Evolutionary conservation across 1,140 invertebrate species (phyloP).

Genomic region (Heliconius nattereri): DNA sequence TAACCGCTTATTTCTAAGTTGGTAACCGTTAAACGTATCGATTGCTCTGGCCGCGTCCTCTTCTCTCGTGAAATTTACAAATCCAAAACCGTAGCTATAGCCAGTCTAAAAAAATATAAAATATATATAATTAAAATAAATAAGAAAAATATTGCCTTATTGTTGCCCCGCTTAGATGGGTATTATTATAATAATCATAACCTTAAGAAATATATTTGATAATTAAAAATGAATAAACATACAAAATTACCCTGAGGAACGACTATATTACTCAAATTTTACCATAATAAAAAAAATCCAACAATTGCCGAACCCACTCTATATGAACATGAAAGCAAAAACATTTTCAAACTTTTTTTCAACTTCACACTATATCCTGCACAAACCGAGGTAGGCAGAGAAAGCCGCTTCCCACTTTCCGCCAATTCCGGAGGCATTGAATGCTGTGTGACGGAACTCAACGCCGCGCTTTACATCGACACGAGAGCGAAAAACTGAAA

Average conservation of each 20-base stretch:
- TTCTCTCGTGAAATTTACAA: conserved; percentile 94
- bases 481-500: too few species aligned
- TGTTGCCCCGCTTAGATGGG: too few species aligned
- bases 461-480: not conserved
- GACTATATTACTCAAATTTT: too few species aligned
- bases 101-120: conserved; percentile 85
- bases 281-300: too few species aligned
- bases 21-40: conserved; percentile 92
- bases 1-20: conserved; percentile 92
- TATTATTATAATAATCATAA: too few species aligned
- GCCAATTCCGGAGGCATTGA: not conserved
- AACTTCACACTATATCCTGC: not conserved
- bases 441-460: not conserved
- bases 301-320: too few species aligned
- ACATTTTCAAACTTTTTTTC: not conserved
- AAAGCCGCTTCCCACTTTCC: not conserved
- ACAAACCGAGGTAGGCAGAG: not conserved
- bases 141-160: not conserved
- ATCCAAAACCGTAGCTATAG: conserved; percentile 98
- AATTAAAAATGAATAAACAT: not conserved
- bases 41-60: conserved; percentile 94
- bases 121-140: conserved; percentile 1
- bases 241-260: too few species aligned
- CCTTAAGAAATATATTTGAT: not conserved
- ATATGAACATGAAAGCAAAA: too few species aligned